Evolutionary conservation across 2,888 invertebrate species (phyloP).

Genomic region (Lepidocyrtoides sp.): DNA sequence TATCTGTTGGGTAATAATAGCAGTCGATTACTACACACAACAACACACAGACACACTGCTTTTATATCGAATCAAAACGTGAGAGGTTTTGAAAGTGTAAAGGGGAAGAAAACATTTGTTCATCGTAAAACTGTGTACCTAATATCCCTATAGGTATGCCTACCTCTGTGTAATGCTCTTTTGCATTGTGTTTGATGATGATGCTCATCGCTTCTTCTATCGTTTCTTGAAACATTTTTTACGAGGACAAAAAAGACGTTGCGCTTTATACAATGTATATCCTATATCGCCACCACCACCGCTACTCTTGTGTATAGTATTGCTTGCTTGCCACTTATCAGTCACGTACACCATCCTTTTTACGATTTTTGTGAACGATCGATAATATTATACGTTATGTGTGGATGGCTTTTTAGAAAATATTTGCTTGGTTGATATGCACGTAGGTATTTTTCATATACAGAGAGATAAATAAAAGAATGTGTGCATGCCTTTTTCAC

Average conservation of each 20-base stretch:
- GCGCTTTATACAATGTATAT: background rate
- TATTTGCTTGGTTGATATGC: conserved; percentile 32
- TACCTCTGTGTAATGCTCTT: background rate
- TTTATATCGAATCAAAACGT: conserved; percentile 53
- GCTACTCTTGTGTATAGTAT: background rate
- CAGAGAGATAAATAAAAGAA: conserved; percentile 41
- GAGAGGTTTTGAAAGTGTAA: conserved; percentile 47
- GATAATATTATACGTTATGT: conserved; percentile 18
- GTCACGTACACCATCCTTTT: conserved; percentile 69
- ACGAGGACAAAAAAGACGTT: conserved; percentile 32
- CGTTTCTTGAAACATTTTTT: conserved; percentile 58
- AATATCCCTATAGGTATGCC: background rate
- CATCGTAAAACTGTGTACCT: conserved; percentile 9
- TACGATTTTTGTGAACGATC: conserved; percentile 49
- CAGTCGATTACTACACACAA: conserved; percentile 38
- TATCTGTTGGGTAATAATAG: conserved; percentile 39
- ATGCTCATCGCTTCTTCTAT: conserved; percentile 18
- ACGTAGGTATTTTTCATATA: conserved; percentile 12
- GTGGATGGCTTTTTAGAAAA: conserved; percentile 14
- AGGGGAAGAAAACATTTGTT: conserved; percentile 51
- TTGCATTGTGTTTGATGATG: conserved; percentile 27
- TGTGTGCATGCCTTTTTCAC: conserved; percentile 22
- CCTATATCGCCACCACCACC: background rate
- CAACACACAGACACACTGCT: conserved; percentile 9
- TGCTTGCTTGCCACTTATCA: conserved; percentile 60